Evolutionary conservation across 35 echinoderm and acorn worm genomes (phyloP).

Genomic region (Apostichopus japonicus): DNA sequence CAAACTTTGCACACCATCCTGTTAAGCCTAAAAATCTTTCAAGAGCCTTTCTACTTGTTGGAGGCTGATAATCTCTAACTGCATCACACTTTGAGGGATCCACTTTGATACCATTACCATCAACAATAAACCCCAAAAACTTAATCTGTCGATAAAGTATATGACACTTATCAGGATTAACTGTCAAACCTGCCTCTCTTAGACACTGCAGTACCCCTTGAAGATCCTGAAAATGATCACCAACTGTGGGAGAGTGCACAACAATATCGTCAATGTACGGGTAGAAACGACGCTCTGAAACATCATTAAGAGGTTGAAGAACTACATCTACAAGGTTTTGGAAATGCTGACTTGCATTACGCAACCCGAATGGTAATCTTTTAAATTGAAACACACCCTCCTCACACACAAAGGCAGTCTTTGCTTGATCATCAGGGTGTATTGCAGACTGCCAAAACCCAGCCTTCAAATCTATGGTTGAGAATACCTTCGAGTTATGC

Average conservation of each 20-base stretch:
- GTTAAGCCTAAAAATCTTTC: neutral
- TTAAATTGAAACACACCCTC: constrained; percentile 26
- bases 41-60: neutral
- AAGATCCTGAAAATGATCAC: constrained; percentile 10
- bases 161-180: constrained; percentile 25
- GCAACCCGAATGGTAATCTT: neutral
- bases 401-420: no score
- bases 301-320: neutral
- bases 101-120: neutral
- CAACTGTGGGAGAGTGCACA: no score
- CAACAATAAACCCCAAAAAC: constrained; percentile 15
- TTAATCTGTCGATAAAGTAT: neutral
- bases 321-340: constrained; percentile 14
- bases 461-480: constrained; percentile 29
- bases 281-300: neutral
- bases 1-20: constrained; percentile 44
- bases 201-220: constrained; percentile 1
- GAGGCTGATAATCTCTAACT: neutral
- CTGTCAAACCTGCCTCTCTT: constrained; percentile 1
- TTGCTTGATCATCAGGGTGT: neutral
- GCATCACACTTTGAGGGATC: constrained; percentile 6
- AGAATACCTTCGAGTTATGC: neutral
- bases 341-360: constrained; percentile 29
- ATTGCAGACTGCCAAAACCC: constrained; percentile 28
- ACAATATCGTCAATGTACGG: constrained; percentile 42